Conservation (phyloP, 2,888 invertebrate species). For the Glomeris marginata region DNA sequence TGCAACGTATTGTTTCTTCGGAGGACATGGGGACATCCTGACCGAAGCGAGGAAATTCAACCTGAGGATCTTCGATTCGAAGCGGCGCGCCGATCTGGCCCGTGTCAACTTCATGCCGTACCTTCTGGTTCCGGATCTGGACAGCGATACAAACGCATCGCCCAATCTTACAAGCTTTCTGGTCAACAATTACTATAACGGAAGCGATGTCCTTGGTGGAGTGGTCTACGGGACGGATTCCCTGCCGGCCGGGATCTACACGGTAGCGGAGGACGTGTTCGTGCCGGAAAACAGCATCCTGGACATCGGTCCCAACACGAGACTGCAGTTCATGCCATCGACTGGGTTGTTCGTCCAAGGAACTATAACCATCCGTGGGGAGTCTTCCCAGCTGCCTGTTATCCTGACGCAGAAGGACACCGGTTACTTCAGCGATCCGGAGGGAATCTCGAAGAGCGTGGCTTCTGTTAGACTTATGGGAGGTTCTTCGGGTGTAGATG, state of each 20-base stretch:
- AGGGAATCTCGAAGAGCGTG: slow-evolving; percentile 58
- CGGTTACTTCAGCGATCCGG: slow-evolving; percentile 52
- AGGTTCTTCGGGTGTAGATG: slow-evolving; percentile 65
- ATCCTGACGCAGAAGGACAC: not conserved
- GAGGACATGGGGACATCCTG: slow-evolving; percentile 27
- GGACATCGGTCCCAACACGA: slow-evolving; percentile 73
- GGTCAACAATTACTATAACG: slow-evolving; percentile 62
- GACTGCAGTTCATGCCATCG: slow-evolving; percentile 58
- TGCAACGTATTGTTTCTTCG: slow-evolving; percentile 88
- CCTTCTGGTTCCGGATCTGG: slow-evolving; percentile 71
- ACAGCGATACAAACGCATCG: slow-evolving; percentile 33
- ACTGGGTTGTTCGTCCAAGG: slow-evolving; percentile 96
- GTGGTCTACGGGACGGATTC: slow-evolving; percentile 69
- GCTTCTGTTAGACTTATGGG: slow-evolving; percentile 62
- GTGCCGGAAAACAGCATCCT: slow-evolving; percentile 84
- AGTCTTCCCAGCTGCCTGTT: not conserved
- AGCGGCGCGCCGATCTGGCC: slow-evolving; percentile 87
- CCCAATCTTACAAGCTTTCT: slow-evolving; percentile 50
- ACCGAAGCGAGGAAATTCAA: slow-evolving; percentile 23
- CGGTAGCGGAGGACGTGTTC: slow-evolving; percentile 85
- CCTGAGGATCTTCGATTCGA: slow-evolving; percentile 41
- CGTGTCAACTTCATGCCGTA: slow-evolving; percentile 83
- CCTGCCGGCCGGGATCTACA: slow-evolving; percentile 56
- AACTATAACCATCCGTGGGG: slow-evolving; percentile 36
- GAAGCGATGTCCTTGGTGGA: slow-evolving; percentile 62